Percentiles rank a stretch among this genome's conserved stretches.
Conservation (phyloP, 2,113 vertebrate genomes). For the Monopterus albus region DNA sequence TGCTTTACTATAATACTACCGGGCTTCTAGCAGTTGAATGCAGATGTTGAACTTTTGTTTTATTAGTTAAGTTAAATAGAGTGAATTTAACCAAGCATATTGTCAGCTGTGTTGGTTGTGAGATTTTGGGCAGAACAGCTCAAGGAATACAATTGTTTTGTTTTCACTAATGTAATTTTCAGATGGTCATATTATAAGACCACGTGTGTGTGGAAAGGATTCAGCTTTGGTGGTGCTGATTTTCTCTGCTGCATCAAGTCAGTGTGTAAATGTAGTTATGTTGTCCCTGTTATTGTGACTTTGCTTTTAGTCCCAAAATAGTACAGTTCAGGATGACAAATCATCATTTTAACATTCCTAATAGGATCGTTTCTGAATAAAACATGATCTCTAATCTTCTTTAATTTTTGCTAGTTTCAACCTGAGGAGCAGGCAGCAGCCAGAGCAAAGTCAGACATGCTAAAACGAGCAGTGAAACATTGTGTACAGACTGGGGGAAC, state of each 20-base stretch:
- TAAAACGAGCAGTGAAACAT: neutral
- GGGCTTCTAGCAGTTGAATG: too few relatives aligned
- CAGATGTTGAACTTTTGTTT: too few relatives aligned
- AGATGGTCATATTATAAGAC: neutral
- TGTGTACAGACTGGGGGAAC: neutral
- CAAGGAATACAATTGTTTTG: neutral
- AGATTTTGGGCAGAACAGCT: neutral
- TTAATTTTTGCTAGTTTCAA: neutral
- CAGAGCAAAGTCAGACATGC: slow-evolving; percentile 19
- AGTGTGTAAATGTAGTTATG: slow-evolving; percentile 1
- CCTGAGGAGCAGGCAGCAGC: neutral
- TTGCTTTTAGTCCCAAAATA: neutral
- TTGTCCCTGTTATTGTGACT: neutral
- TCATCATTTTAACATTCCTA: neutral
- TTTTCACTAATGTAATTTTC: neutral
- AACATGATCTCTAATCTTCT: slow-evolving; percentile 16
- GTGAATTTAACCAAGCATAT: neutral
- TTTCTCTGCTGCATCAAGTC: neutral
- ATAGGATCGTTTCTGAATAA: slow-evolving; percentile 18
- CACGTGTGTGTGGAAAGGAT: neutral
- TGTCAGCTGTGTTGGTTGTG: neutral
- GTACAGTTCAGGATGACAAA: neutral
- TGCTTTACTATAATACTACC: too few relatives aligned
- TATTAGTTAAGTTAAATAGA: too few relatives aligned
- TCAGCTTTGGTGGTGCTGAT: neutral